Percentiles rank a stretch among this genome's conserved stretches.
Evolutionary conservation across 2,888 invertebrate species (phyloP).

Genomic region (Uloborus plumipes): DNA sequence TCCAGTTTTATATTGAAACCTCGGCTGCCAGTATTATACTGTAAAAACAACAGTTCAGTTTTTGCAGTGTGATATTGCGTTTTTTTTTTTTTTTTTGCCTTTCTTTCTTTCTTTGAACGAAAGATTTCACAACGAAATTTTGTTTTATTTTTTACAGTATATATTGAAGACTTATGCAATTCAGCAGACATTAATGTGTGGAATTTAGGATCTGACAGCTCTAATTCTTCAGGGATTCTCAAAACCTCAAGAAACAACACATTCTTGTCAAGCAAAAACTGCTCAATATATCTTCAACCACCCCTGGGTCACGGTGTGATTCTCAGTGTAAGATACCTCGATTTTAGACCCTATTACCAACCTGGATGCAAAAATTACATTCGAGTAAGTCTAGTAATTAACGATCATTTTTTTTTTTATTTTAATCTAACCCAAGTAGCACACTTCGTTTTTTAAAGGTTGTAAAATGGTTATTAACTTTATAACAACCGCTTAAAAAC

Average conservation of each 20-base stretch:
- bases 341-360: slow-evolving; percentile 32
- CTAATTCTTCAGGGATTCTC: slow-evolving; percentile 40
- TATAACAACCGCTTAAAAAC: too few relatives aligned
- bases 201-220: slow-evolving; percentile 37
- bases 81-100: neutral
- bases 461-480: too few relatives aligned
- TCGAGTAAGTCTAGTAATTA: slow-evolving; percentile 11
- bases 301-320: slow-evolving; percentile 39
- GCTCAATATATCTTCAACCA: slow-evolving; percentile 31
- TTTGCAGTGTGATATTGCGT: too few relatives aligned
- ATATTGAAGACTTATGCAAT: slow-evolving; percentile 30
- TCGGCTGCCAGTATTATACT: too few relatives aligned
- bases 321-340: slow-evolving; percentile 24
- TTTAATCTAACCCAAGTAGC: too few relatives aligned
- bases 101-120: too few relatives aligned
- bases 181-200: neutral
- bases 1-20: too few relatives aligned
- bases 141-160: slow-evolving; percentile 20
- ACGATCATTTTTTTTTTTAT: neutral
- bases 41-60: too few relatives aligned
- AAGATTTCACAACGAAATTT: neutral
- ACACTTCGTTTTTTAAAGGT: too few relatives aligned
- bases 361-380: slow-evolving; percentile 18
- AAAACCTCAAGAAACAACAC: slow-evolving; percentile 4
- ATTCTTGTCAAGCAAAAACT: slow-evolving; percentile 23